phyloP scores from a whole-genome alignment of 2,113 vertebrate genomes.

The Hyaena hyaena region DNA sequence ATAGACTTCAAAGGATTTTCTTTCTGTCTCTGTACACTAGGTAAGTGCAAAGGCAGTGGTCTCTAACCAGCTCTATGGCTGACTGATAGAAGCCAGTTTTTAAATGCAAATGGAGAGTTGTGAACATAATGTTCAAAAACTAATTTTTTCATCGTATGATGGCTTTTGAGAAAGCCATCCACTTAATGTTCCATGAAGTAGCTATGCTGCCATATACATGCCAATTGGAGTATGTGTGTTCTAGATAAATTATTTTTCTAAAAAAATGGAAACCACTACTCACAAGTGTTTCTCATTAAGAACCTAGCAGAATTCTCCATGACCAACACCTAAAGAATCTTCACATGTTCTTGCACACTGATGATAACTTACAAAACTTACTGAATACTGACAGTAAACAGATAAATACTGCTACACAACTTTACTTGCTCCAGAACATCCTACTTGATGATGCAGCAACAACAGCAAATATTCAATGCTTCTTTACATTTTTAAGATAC shows the following conservation, averaged over 20 bases:
- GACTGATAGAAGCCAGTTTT: not conserved
- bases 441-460: not conserved
- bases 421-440: not conserved
- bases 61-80: not conserved
- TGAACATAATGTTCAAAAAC: not conserved
- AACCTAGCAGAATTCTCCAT: not conserved
- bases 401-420: not conserved
- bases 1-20: conserved; percentile 24
- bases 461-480: not conserved
- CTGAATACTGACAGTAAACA: not conserved
- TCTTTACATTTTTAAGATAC: not conserved
- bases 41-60: not conserved
- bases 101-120: not conserved
- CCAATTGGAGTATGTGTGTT: not conserved
- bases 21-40: not conserved
- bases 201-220: not conserved
- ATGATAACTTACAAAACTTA: not conserved
- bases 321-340: not conserved
- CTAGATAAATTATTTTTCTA: conserved; percentile 16
- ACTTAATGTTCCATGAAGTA: not conserved
- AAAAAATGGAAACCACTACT: not conserved
- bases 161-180: not conserved
- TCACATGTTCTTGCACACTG: not conserved
- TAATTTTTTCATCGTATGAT: not conserved
- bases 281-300: not conserved